Conservation (phyloP, 53 echinoderm and acorn worm species). For the Temnopleurus reevesii region DNA sequence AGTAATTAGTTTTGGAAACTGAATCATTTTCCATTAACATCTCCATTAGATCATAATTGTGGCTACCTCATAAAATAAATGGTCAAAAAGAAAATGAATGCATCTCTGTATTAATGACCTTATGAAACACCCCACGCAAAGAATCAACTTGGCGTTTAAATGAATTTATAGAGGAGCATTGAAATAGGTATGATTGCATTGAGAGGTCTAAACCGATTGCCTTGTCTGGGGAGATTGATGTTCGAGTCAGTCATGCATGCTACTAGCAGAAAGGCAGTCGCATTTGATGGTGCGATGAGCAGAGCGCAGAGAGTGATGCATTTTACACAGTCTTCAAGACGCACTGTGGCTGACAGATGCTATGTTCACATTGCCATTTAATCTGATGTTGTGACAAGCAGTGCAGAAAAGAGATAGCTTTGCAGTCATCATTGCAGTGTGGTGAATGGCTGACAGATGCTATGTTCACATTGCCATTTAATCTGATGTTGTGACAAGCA, state of each 20-base stretch:
- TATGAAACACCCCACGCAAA: slow-evolving; percentile 30
- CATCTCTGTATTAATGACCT: slow-evolving; percentile 15
- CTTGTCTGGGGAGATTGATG: slow-evolving; percentile 17
- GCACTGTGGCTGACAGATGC: background rate
- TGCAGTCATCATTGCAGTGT: background rate
- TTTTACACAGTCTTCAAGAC: slow-evolving; percentile 19
- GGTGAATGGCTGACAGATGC: slow-evolving; percentile 3
- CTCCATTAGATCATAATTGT: background rate
- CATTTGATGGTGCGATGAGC: slow-evolving; percentile 13
- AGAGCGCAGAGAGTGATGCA: background rate
- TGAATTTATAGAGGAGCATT: slow-evolving; percentile 36
- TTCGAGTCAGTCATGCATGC: slow-evolving; percentile 15
- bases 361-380: background rate
- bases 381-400: background rate
- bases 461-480: background rate
- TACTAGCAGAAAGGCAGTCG: slow-evolving; percentile 27
- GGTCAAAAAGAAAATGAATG: too few species aligned
- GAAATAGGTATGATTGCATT: slow-evolving; percentile 46
- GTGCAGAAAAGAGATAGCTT: background rate
- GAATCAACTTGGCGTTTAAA: background rate
- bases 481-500: background rate
- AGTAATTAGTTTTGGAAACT: too few species aligned
- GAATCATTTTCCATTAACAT: too few species aligned
- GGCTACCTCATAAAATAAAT: background rate
- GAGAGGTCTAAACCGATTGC: slow-evolving; percentile 24